phyloP scores from a whole-genome alignment of 2,113 vertebrate species.

The Clarias batrachus region DNA sequence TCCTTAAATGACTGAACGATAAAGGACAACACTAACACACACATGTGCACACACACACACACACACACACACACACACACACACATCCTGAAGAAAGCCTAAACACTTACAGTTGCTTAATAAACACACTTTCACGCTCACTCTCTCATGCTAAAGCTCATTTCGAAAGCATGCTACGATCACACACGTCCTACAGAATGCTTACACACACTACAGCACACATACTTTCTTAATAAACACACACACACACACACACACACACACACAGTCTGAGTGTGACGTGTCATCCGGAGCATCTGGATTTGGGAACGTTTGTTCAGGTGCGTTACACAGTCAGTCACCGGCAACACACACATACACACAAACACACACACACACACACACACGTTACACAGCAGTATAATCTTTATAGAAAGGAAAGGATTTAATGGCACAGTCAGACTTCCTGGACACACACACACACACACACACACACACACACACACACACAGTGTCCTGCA shows the following conservation, averaged over 20 bases:
- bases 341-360: not conserved
- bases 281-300: not conserved
- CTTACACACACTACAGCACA: not conserved
- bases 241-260: conserved; percentile 3
- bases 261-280: not conserved
- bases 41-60: not conserved
- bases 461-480: too few relatives aligned
- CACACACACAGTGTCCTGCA: conserved; percentile 27
- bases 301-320: not conserved
- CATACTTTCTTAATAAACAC: conserved; percentile 2
- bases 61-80: conserved; percentile 10
- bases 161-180: not conserved
- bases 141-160: not conserved
- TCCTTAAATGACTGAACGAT: conserved; percentile 10
- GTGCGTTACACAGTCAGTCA: not conserved
- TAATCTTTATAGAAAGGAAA: conserved; percentile 20
- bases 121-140: not conserved
- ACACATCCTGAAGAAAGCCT: not conserved
- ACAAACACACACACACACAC: not conserved
- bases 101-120: not conserved
- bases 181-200: not conserved
- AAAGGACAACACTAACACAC: not conserved
- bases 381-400: not conserved
- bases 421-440: not conserved
- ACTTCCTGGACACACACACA: conserved; percentile 13